These are phyloP conservation scores for Kryptolebias ocellatus DNA, from an alignment of 2,797 vertebrate species.

Conservation along the genomic window DNA sequence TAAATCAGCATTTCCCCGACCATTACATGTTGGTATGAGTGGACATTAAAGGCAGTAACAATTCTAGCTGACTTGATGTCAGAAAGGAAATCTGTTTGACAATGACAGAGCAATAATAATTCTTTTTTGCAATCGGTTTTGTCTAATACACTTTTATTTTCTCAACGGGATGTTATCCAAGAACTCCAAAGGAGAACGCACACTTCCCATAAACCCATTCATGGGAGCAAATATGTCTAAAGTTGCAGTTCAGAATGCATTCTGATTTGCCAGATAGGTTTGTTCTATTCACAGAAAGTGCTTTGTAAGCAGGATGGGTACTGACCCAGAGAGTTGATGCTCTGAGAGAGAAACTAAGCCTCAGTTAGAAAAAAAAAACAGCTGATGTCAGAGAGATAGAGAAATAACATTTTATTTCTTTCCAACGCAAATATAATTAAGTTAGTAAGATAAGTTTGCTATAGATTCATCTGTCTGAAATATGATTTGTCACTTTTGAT, in stretches of 20 bases:
- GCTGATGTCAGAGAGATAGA: constrained; percentile 31
- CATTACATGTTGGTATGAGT: constrained; percentile 9
- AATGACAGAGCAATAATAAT: constrained; percentile 51
- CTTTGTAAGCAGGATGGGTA: constrained; percentile 66
- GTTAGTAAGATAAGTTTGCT: not conserved
- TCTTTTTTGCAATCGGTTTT: constrained; percentile 61
- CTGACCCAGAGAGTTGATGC: constrained; percentile 64
- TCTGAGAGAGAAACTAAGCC: constrained; percentile 56
- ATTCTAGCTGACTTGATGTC: constrained; percentile 52
- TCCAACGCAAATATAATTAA: constrained; percentile 13
- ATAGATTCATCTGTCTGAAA: constrained; percentile 34
- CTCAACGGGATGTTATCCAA: constrained; percentile 68
- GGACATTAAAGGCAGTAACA: constrained; percentile 52
- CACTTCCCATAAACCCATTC: constrained; percentile 71
- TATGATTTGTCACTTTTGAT: constrained; percentile 27
- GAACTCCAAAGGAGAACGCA: constrained; percentile 62
- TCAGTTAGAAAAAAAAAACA: constrained; percentile 53
- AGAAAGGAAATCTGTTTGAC: constrained; percentile 30
- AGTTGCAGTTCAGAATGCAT: constrained; percentile 63
- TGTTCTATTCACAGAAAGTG: constrained; percentile 68
- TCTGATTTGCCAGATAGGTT: constrained; percentile 67
- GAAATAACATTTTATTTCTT: constrained; percentile 11
- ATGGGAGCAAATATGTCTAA: constrained; percentile 68
- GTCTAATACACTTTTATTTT: constrained; percentile 73
- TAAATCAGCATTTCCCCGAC: too few relatives aligned